Evolutionary conservation across 2,113 vertebrate species (phyloP), one percentile per base, ranked within the genome.

Genomic region (Hippotragus niger): DNA sequence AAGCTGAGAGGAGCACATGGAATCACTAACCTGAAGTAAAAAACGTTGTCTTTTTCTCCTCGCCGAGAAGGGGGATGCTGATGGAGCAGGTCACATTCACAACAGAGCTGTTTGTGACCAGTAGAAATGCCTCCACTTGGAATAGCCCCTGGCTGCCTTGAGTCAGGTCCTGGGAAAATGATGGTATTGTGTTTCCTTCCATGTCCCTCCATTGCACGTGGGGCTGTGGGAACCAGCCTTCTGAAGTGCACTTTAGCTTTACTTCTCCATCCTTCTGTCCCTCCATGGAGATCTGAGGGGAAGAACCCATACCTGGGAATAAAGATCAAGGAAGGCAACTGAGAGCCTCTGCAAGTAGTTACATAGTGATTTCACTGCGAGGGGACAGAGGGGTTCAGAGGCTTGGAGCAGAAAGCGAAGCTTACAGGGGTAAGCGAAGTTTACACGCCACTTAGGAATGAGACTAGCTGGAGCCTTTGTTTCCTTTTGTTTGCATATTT

Each of bases 161-260:
- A 45, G 27, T 71, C 58, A 96, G 50, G n/a, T n/a, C 53, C 74
- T 95, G 74, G 2, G 95, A 92, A 50, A 15, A 16, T 0, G 92
- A 81, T 0, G 88, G 92, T 0, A 94, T 15, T 0, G 16, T 2
- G 12, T 36, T 88, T 52, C 94, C 95, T 6, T 92, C 84, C 12
- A 0, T 2, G 74, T 95, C 92, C 14, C 23, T 92, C 97, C 97
- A 98, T 16, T 95, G 95, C 53, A 97, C 90, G 0, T 29, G 81
- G 7, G 97, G 98, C 64, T 23, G n/a, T 21, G 98, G 97, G 82
- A 97, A 98, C 97, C 97, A 98, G 8, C 96, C 97, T 8, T 78
- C 81, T 0, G 97, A 97, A 14, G 64, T 23, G 15, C 97, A 97
- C 36, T 9, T 60, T 36, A 97, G 36, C 60, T 57, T 58, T 29